Evolutionary conservation across 2,797 vertebrate genomes (phyloP).

Genomic region (Lutjanus campechanus): DNA sequence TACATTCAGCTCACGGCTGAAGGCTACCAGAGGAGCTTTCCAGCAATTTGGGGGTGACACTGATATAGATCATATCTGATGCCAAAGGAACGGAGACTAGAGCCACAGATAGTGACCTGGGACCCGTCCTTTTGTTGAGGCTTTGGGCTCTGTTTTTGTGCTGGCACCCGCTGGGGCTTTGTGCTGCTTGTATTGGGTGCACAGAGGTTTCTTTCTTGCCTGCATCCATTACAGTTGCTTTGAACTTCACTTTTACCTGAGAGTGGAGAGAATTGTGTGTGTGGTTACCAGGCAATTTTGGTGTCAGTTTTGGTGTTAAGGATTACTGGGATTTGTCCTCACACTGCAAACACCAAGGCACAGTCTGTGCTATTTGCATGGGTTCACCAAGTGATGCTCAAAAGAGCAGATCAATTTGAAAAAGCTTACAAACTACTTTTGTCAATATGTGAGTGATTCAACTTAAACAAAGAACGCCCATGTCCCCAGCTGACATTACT

Average conservation of each 20-base stretch:
- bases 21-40: conserved; percentile 70
- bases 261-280: conserved; percentile 35
- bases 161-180: conserved; percentile 20
- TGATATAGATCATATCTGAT: conserved; percentile 80
- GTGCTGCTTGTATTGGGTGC: conserved; percentile 14
- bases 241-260: conserved; percentile 43
- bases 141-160: conserved; percentile 41
- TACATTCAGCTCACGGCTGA: conserved; percentile 80
- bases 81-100: conserved; percentile 60
- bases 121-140: conserved; percentile 50
- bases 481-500: too few relatives aligned
- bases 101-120: conserved; percentile 72
- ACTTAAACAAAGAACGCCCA: conserved; percentile 4
- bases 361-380: conserved; percentile 33
- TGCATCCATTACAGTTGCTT: conserved; percentile 35
- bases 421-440: conserved; percentile 18
- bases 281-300: conserved; percentile 35
- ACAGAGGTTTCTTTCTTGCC: conserved; percentile 32
- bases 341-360: conserved; percentile 21
- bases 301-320: conserved; percentile 46
- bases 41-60: conserved; percentile 79
- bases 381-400: conserved; percentile 40
- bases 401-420: conserved; percentile 23
- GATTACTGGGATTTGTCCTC: conserved; percentile 52
- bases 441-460: conserved; percentile 26